Base-by-base conservation (phyloP, 23 tunicate genomes). In the Phallusia fumigata region DNA sequence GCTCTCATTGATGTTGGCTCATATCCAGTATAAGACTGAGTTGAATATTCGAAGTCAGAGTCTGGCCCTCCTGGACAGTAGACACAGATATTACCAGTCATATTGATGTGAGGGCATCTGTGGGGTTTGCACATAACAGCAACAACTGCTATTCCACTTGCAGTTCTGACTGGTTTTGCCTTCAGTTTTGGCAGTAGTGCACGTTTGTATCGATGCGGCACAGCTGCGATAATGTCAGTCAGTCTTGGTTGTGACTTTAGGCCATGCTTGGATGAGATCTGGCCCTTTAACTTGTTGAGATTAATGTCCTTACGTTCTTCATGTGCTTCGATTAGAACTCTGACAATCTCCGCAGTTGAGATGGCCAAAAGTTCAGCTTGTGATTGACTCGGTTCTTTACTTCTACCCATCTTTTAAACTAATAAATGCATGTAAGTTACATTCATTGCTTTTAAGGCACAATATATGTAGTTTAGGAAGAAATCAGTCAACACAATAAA, bases 41-140 rank as follows among this genome's bases (percentile, higher is more conserved):
- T 97, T 80, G 99, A 97, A 85, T 97, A 97, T 80, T 97, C 99
- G 81, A 97, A 97, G 82, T 97, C 99, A 0, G 99, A 97, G 53
- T 97, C 99, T 13, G 99, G 99, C 0, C 99, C 99, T 11, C 99
- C 99, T 36, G 99, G 99, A 58, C 99, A 97, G 65, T 97, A 97
- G 8, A 97, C 99, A 86, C 99, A 97, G 36, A 97, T 97, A 84
- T 97, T 97, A 32, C 99, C 99, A 36, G 99, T 97, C 99, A 97
- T 97, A 76, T 86, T 97, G 33, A 97, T 97, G 72, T 97, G 99
- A 0, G 99, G 99, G 69, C 99, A 97, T 58, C 99, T 64, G 65
- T 97, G 99, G 0, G 99, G 99, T 72, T 97, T 97, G 73, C 99
- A 97, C 99, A 97, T 97, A 2, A 97, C 99, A 64, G 99, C 99